Evolutionary conservation across 2,797 vertebrate genomes (phyloP), one percentile per base, ranked within the genome.

Genomic region (Tympanoctomys barrerae): DNA sequence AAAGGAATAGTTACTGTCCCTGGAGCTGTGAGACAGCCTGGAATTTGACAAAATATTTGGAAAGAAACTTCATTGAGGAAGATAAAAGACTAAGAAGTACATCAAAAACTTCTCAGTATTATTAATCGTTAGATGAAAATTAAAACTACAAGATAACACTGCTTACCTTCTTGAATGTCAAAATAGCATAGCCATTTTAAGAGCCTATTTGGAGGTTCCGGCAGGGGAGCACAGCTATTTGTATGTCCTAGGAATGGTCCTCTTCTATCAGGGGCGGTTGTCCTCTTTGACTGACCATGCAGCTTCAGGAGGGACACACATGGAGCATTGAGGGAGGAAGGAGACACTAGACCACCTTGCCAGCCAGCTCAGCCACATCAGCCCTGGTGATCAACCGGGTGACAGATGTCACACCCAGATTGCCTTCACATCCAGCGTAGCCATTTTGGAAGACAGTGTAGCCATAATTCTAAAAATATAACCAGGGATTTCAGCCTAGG

Each of bases 81-180:
- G 18, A 73, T 52, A 66, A 8, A 22, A 78, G 36, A 79, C 71
- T 70, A 61, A 62, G 59, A 78, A 89, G 46, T 52, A 57, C 13
- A 16, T 64, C 61, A 64, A 86, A 89, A 59, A n/a, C 13, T 84
- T 90, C 36, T 92, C 81, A 86, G n/a, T 10, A 59, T 87, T 36
- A 33, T 89, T 71, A 66, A 31, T 94, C 49, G 36, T 49, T 89
- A 83, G 42, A 68, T 94, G 24, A 92, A 94, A 83, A 94, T 78
- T 95, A 49, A 87, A 94, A 52, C 57, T 42, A 79, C 24, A 31
- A 13, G 11, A 46, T 89, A 66, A 21, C 3, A 82, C 39, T 77
- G 16, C 18, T 89, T 8, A 66, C 52, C n/a, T 57, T 92, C 64
- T 57, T 57, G 31, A 70, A 75, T 62, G 77, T 68, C 42, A 92